phyloP scores from a whole-genome alignment of 2,797 vertebrate species.

The Bufotes viridis region DNA sequence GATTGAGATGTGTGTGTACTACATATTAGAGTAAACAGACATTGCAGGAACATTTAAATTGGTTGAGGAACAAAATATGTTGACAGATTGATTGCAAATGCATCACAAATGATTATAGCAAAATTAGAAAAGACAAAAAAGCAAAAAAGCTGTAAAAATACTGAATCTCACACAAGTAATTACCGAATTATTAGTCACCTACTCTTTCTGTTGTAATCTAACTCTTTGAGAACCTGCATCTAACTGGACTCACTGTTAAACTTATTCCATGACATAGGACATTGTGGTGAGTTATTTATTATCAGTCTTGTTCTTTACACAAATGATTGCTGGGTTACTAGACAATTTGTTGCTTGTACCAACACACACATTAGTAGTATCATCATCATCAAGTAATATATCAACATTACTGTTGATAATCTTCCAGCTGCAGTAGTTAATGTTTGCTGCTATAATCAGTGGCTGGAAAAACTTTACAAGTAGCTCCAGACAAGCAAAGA shows the following conservation, averaged over 20 bases:
- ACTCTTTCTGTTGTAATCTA: background rate
- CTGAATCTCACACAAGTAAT: background rate
- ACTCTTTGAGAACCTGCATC: background rate
- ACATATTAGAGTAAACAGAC: constrained; percentile 48
- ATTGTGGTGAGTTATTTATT: background rate
- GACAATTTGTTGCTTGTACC: too few species aligned
- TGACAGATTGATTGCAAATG: constrained; percentile 40
- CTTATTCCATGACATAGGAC: background rate
- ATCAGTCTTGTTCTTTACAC: too few species aligned
- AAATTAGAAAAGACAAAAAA: background rate
- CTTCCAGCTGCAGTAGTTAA: too few species aligned
- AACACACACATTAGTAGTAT: too few species aligned
- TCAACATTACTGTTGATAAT: too few species aligned
- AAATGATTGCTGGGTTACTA: too few species aligned
- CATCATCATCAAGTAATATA: too few species aligned
- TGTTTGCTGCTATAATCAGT: too few species aligned
- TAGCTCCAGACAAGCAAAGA: too few species aligned
- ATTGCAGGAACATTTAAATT: constrained; percentile 38
- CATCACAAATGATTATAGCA: constrained; percentile 25
- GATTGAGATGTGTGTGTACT: constrained; percentile 38
- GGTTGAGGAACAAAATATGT: constrained; percentile 41
- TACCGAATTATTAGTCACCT: background rate
- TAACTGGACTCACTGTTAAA: background rate
- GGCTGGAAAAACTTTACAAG: too few species aligned
- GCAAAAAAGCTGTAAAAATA: background rate